Evolutionary conservation across 2,113 vertebrate species (phyloP), one percentile per base, ranked within the genome.

Genomic region (Notothenia coriiceps): DNA sequence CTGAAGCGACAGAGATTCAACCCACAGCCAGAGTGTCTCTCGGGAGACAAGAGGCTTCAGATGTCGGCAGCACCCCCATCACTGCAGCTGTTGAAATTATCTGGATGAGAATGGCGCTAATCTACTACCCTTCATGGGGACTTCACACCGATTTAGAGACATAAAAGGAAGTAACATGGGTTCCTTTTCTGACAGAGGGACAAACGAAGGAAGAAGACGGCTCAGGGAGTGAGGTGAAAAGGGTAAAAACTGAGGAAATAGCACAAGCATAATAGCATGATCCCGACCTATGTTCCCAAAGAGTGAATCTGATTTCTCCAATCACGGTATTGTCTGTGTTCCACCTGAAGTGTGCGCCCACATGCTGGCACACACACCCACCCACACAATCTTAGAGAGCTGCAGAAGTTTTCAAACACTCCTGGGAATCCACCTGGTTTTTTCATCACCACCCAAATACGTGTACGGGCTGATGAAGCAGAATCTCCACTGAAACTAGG

Each of bases 71-170:
- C 86, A 77, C 74, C 64, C 70, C 89, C 90, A 82, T 84, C 44
- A 25, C 93, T 86, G 91, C 94, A 95, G 94, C 93, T 95, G 94
- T 91, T 92, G 74, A 90, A 93, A 93, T 93, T 86, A 92, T 93
- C 86, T 86, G 91, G 90, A 91, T 82, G 88, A 92, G 89, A 94
- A 92, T 91, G 87, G 91, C 33, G 57, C 88, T 93, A 93, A 94
- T 94, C 89, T 90, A 87, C 86, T 85, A 81, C 89, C 88, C 89
- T 89, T 92, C 89, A 92, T 79, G 84, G 85, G 81, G 73, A 90
- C 88, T 93, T 94, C 88, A 91, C 87, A 83, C 80, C 70, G 69
- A 89, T 87, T 80, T 81, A 80, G 86, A 73, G 71, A 88, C 75
- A 91, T 89, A 88, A 92, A 91, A 90, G 82, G 79, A 90, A 89